Evolutionary conservation across 2,113 vertebrate genomes (phyloP).

Genomic region (Uropsilus gracilis): DNA sequence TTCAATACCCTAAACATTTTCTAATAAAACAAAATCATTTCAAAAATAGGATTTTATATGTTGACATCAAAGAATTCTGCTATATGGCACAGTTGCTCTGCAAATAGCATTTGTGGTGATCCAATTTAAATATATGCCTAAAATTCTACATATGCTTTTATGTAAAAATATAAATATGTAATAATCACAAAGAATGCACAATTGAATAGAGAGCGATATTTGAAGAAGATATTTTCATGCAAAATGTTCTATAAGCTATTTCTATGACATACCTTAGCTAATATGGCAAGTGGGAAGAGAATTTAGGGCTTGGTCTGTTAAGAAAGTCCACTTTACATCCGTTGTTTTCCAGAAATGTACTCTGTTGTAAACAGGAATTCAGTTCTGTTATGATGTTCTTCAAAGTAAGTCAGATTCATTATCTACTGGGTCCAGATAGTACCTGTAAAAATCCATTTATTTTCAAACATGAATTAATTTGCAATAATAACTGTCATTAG

Average conservation of each 20-base stretch:
- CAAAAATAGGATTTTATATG: background rate
- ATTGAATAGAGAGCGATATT: background rate
- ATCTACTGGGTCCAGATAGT: constrained; percentile 82
- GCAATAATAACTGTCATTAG: background rate
- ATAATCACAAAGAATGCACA: too few species aligned
- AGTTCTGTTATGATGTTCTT: constrained; percentile 73
- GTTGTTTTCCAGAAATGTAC: constrained; percentile 62
- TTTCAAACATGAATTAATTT: background rate
- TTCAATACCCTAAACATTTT: background rate
- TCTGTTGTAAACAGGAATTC: background rate
- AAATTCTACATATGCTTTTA: background rate
- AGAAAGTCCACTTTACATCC: background rate
- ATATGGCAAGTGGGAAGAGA: constrained; percentile 77
- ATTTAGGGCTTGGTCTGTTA: background rate
- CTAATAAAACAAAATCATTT: background rate
- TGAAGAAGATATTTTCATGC: background rate
- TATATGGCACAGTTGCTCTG: background rate
- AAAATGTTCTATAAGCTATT: background rate
- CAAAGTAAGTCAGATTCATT: constrained; percentile 76
- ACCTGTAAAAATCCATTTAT: constrained; percentile 65
- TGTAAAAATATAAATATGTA: background rate
- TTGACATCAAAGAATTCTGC: background rate
- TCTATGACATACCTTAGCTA: too few species aligned
- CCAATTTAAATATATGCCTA: background rate
- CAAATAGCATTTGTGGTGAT: background rate